A percentile compares a stretch with the other conserved stretches of the same genome.
Conservation (phyloP, 2,797 vertebrate species). For the Tauraco hartlaubi region DNA sequence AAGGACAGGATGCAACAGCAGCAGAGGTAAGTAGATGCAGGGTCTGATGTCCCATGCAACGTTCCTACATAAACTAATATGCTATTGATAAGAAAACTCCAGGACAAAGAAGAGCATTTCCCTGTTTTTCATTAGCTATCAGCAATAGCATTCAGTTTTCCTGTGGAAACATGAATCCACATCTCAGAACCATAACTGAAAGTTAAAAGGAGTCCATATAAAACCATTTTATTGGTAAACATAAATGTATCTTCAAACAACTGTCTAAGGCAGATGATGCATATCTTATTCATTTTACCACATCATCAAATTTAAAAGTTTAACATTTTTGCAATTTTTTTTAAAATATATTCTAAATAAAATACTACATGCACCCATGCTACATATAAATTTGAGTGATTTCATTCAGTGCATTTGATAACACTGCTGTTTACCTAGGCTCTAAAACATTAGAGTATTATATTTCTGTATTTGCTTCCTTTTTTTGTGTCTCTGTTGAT, state of each 20-base stretch:
- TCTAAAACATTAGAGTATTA: not conserved
- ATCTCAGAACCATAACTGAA: not conserved
- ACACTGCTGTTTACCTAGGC: not conserved
- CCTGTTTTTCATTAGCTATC: not conserved
- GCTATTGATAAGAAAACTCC: not conserved
- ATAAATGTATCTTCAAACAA: not conserved
- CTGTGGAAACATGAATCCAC: not conserved
- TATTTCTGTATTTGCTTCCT: not conserved
- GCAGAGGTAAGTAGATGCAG: fast-evolving
- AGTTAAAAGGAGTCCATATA: not conserved
- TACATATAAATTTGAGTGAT: not conserved
- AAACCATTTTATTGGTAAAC: not conserved
- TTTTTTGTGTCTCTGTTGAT: not conserved
- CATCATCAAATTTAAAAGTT: not conserved
- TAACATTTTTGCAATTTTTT: not conserved
- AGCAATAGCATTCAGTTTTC: not conserved
- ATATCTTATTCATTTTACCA: not conserved
- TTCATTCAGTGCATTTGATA: not conserved
- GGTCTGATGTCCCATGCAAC: not conserved
- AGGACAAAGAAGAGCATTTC: not conserved
- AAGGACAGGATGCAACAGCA: not conserved
- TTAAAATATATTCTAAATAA: not conserved
- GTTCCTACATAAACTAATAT: not conserved
- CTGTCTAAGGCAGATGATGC: not conserved
- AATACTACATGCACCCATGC: not conserved